These are phyloP conservation scores for Corythaixoides concolor DNA, from an alignment of 2,113 vertebrate species.

Conservation along the genomic window DNA sequence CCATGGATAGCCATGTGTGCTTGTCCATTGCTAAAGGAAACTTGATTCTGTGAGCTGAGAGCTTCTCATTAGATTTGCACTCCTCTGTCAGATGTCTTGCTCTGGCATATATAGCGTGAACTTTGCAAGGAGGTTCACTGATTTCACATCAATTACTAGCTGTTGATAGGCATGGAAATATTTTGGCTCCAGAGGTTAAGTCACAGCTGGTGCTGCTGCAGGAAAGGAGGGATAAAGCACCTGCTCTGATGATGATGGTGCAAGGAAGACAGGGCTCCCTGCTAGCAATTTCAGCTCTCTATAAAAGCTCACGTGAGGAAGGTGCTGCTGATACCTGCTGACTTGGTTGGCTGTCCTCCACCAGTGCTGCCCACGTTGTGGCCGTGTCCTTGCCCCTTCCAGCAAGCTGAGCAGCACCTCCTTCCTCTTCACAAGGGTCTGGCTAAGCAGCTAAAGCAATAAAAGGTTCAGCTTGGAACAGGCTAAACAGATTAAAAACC, in stretches of 20 bases:
- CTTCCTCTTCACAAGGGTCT: background rate
- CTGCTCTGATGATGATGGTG: background rate
- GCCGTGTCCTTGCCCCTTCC: background rate
- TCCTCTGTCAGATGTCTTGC: background rate
- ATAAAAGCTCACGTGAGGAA: background rate
- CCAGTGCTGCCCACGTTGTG: accelerated
- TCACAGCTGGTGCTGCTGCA: conserved; percentile 12
- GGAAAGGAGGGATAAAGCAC: background rate
- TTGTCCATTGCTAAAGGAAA: background rate
- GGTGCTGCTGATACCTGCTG: background rate
- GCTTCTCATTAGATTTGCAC: background rate
- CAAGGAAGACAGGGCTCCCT: background rate
- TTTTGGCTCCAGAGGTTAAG: background rate
- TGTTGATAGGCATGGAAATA: conserved; percentile 17
- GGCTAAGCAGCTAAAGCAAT: background rate
- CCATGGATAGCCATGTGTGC: background rate
- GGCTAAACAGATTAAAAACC: background rate
- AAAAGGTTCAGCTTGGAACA: background rate
- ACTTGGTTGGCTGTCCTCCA: background rate
- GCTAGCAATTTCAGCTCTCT: background rate
- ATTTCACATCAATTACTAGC: conserved; percentile 13
- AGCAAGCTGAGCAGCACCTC: background rate
- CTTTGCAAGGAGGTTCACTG: background rate
- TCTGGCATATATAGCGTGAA: background rate
- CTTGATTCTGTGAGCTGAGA: background rate